phyloP scores from a whole-genome alignment of 2,888 invertebrate genomes.

The Sarcophaga variegata region DNA sequence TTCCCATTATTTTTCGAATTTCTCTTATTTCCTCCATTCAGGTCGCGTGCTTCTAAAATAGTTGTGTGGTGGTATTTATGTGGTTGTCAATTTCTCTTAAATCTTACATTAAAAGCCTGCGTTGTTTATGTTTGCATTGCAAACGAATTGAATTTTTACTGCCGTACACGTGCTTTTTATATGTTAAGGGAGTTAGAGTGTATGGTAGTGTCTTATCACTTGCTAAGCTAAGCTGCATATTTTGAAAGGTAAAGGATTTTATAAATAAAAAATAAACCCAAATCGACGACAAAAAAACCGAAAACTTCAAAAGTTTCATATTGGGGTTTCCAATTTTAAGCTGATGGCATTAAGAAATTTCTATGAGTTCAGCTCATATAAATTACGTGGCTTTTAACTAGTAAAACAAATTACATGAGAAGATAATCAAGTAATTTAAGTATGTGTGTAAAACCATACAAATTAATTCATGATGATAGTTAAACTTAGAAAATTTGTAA shows the following conservation, averaged over 20 bases:
- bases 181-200: slow-evolving; percentile 33
- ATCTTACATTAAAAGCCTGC: slow-evolving; percentile 37
- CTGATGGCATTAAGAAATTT: background rate
- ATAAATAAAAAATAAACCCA: background rate
- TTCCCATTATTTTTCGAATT: slow-evolving; percentile 8
- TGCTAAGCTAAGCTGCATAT: slow-evolving; percentile 27
- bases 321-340: background rate
- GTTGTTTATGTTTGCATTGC: slow-evolving; percentile 49
- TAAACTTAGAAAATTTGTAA: no score
- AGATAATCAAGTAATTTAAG: no score
- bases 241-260: slow-evolving; percentile 31
- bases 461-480: no score
- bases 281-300: background rate
- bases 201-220: slow-evolving; percentile 58
- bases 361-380: slow-evolving; percentile 11
- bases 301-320: slow-evolving; percentile 16
- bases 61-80: background rate
- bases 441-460: no score
- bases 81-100: slow-evolving; percentile 23
- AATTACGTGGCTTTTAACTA: slow-evolving; percentile 14
- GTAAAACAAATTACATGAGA: background rate
- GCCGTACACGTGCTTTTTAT: slow-evolving; percentile 60
- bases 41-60: background rate
- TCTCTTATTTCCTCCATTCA: background rate
- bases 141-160: slow-evolving; percentile 63